A percentile compares a stretch with the other conserved stretches of the same genome.
Conservation (phyloP, 2,888 invertebrate species). For the Microctonus brassicae region DNA sequence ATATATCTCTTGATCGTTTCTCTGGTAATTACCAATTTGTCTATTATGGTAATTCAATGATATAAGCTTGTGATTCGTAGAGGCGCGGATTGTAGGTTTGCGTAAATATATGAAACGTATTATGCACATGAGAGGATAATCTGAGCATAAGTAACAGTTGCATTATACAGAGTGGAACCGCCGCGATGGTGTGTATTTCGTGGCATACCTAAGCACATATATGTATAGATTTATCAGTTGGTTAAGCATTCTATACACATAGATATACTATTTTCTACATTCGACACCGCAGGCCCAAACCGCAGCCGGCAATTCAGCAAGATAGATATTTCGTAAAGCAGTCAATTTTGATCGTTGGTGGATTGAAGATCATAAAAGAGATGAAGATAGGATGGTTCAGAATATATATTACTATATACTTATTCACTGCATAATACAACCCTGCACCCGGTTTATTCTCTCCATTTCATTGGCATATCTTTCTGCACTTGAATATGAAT, state of each 20-base stretch:
- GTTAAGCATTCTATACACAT: neutral
- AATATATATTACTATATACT: conserved; percentile 1
- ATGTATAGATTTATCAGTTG: neutral
- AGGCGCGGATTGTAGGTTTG: conserved; percentile 42
- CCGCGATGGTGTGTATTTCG: neutral
- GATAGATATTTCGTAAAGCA: conserved; percentile 37
- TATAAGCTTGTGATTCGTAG: conserved; percentile 46
- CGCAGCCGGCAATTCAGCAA: conserved; percentile 38
- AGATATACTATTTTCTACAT: conserved; percentile 13
- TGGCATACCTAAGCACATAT: neutral
- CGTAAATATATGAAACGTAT: too few species aligned
- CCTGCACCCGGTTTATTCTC: neutral
- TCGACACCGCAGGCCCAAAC: conserved; percentile 34
- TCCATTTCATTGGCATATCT: neutral
- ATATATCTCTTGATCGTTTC: conserved; percentile 33
- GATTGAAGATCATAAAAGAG: conserved; percentile 1
- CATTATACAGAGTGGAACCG: neutral
- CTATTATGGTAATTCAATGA: conserved; percentile 53
- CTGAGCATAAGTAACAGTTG: neutral
- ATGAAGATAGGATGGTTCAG: neutral
- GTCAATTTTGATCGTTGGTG: conserved; percentile 35
- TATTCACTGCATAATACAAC: neutral
- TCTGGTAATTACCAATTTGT: conserved; percentile 55
- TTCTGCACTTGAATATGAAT: neutral
- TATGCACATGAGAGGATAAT: neutral